Percentiles rank a stretch among this genome's conserved stretches.
Evolutionary conservation across 2,113 vertebrate species (phyloP).

Genomic region (Hylia prasina): DNA sequence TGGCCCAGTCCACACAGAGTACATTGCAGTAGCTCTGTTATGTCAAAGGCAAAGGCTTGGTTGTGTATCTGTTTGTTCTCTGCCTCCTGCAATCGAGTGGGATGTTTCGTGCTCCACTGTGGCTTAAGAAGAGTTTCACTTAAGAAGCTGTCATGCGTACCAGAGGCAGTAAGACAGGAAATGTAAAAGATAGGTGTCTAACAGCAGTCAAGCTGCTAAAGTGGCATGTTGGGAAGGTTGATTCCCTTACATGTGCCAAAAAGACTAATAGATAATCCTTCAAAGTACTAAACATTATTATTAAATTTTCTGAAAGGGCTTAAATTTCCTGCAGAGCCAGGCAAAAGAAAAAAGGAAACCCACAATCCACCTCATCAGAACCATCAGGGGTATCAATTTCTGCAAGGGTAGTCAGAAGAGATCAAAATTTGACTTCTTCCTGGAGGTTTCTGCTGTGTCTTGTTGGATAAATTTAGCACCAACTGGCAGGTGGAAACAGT

Average conservation of each 20-base stretch:
- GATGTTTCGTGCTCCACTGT: background rate
- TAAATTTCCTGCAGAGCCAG: background rate
- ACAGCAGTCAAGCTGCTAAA: background rate
- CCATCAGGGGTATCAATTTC: background rate
- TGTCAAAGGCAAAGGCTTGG: background rate
- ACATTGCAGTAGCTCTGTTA: background rate
- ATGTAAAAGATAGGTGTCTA: background rate
- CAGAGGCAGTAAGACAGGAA: background rate
- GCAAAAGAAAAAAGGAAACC: background rate
- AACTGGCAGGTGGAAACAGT: background rate
- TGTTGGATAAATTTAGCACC: background rate
- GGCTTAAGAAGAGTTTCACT: background rate
- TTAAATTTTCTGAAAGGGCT: background rate
- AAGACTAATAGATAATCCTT: background rate
- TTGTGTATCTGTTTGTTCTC: background rate
- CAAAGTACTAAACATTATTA: background rate
- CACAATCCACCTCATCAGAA: background rate
- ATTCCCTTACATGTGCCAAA: background rate
- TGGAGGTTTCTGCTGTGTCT: background rate
- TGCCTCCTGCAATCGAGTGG: background rate
- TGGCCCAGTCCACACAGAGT: background rate
- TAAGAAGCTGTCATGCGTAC: rapidly evolving
- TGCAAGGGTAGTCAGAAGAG: background rate
- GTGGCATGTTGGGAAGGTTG: background rate
- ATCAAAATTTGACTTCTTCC: background rate